Percentiles rank a stretch among this genome's conserved stretches.
phyloP scores from a whole-genome alignment of 2,113 vertebrate genomes.

The Eidolon helvum region DNA sequence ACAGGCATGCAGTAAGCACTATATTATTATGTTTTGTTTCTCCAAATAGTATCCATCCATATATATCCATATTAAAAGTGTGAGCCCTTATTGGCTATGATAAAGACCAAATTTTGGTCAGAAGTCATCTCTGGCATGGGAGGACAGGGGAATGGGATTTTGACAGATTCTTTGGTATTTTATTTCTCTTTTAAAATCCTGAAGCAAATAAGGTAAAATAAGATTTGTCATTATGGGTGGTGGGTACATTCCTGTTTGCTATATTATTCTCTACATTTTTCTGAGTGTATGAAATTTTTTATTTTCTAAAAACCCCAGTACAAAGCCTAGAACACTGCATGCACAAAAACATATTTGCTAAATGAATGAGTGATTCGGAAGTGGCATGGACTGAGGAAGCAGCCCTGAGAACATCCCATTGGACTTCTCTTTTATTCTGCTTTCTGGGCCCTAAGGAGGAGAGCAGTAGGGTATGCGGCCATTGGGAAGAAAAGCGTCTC shows the following conservation, averaged over 20 bases:
- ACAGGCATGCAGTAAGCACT: neutral
- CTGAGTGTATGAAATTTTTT: neutral
- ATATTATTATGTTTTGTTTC: neutral
- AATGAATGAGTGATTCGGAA: neutral
- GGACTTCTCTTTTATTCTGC: neutral
- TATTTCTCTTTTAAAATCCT: neutral
- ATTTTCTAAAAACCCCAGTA: neutral
- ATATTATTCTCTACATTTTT: neutral
- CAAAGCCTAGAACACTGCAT: neutral
- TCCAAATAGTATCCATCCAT: neutral
- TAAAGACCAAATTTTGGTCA: neutral
- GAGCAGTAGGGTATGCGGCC: neutral
- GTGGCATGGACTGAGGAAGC: neutral
- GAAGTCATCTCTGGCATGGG: neutral
- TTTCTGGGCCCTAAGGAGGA: neutral
- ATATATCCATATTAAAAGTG: neutral
- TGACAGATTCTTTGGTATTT: neutral
- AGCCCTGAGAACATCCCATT: rapidly evolving
- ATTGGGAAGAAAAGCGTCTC: neutral
- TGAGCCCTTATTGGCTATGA: neutral
- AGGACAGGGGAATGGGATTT: neutral
- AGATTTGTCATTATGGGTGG: neutral
- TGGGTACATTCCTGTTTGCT: neutral
- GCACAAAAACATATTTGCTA: neutral
- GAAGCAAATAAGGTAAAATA: neutral